phyloP scores from a whole-genome alignment of 2,113 vertebrate species.

The Rhegmatorhina hoffmannsi region DNA sequence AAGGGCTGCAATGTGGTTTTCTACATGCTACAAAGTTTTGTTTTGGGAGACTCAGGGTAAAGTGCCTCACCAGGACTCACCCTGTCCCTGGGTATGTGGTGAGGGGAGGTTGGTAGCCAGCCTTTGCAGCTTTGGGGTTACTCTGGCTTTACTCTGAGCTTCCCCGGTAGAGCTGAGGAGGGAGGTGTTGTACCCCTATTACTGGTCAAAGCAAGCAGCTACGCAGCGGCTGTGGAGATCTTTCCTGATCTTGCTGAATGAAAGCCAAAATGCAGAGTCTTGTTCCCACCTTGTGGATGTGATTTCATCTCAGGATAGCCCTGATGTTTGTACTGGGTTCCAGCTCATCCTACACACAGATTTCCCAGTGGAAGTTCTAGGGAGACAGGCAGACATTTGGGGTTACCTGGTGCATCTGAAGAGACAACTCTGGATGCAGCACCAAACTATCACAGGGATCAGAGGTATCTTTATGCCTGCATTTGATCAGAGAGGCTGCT shows the following conservation, averaged over 20 bases:
- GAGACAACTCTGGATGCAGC: not conserved
- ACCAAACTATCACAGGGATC: not conserved
- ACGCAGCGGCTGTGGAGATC: not conserved
- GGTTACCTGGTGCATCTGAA: not conserved
- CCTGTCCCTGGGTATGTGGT: rapidly evolving
- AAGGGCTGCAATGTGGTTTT: not conserved
- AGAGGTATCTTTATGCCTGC: not conserved
- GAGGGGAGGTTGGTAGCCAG: not conserved
- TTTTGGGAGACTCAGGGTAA: not conserved
- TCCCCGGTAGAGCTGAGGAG: not conserved
- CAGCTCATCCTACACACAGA: not conserved
- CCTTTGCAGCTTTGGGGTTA: not conserved
- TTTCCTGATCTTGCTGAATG: not conserved
- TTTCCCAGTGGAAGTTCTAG: not conserved
- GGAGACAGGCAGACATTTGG: not conserved
- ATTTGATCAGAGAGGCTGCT: not conserved
- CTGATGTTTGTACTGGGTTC: not conserved
- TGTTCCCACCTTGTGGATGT: not conserved
- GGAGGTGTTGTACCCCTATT: not conserved
- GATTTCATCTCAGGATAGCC: not conserved
- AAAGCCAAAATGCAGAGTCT: not conserved
- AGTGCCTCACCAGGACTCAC: not conserved
- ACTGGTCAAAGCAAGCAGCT: not conserved
- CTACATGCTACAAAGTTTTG: not conserved
- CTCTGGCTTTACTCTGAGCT: not conserved